Evolutionary conservation across 2,888 invertebrate species (phyloP).

Genomic region (Heliconius aoede): DNA sequence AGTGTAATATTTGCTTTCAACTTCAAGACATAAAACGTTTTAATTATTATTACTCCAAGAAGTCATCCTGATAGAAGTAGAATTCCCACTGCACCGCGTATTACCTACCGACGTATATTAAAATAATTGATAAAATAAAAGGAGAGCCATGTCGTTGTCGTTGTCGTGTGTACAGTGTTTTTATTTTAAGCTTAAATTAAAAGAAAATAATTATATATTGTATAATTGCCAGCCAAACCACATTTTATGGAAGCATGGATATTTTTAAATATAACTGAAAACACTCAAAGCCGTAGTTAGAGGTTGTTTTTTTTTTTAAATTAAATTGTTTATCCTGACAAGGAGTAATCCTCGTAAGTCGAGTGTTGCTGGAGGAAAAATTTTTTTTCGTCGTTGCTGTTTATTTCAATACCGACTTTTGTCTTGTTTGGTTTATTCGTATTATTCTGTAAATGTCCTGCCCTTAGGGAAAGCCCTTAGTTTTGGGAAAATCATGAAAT

Average conservation of each 20-base stretch:
- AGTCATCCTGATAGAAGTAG: too few species aligned
- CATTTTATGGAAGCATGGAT: slow-evolving; percentile 9
- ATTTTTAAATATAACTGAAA: slow-evolving; percentile 9
- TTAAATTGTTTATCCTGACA: slow-evolving; percentile 42
- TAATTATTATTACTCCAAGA: too few species aligned
- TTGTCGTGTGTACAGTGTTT: too few species aligned
- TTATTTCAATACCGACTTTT: slow-evolving; percentile 23
- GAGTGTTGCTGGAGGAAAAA: slow-evolving; percentile 37
- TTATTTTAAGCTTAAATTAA: too few species aligned
- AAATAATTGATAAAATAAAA: too few species aligned
- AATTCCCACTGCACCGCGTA: too few species aligned
- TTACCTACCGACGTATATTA: too few species aligned
- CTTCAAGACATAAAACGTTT: too few species aligned
- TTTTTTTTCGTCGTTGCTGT: slow-evolving; percentile 19
- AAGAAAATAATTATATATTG: neutral
- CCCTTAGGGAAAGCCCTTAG: too few species aligned
- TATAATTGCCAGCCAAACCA: neutral
- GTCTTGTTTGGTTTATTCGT: slow-evolving; percentile 22
- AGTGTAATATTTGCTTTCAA: too few species aligned
- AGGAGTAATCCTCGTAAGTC: slow-evolving; percentile 39
- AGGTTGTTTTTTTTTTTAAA: slow-evolving; percentile 42
- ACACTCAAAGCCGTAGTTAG: slow-evolving; percentile 29
- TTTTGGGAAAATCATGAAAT: too few species aligned
- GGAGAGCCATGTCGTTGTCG: neutral
- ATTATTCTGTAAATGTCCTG: neutral